These are phyloP conservation scores for Oncorhynchus keta DNA, from an alignment of 2,113 vertebrate species.

Conservation along the genomic window DNA sequence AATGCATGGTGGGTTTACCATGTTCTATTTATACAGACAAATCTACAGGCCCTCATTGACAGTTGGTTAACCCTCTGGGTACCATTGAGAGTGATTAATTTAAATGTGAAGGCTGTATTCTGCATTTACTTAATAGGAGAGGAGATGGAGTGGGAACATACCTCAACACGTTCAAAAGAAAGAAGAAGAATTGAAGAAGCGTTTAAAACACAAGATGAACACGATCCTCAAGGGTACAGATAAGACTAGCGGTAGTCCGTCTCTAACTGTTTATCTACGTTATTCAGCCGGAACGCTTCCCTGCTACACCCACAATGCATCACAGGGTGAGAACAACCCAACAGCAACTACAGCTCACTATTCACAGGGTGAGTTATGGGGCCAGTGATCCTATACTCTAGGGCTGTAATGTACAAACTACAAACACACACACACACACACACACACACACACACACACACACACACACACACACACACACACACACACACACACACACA, in stretches of 20 bases:
- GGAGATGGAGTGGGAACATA: neutral
- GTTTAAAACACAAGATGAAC: slow-evolving; percentile 31
- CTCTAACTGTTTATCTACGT: slow-evolving; percentile 28
- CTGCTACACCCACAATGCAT: slow-evolving; percentile 7
- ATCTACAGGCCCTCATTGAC: neutral
- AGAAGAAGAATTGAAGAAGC: neutral
- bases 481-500: no score
- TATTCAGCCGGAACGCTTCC: slow-evolving; percentile 22
- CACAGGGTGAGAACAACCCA: neutral
- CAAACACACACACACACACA: no score
- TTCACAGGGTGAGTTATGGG: neutral
- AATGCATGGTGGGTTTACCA: no score
- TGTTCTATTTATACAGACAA: neutral
- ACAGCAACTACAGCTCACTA: neutral
- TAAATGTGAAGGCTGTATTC: neutral
- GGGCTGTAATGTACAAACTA: no score
- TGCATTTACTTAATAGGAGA: neutral
- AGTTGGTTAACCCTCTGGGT: neutral
- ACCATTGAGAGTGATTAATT: neutral
- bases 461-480: no score
- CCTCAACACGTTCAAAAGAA: neutral
- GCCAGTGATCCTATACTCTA: neutral
- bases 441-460: no score
- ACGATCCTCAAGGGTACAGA: slow-evolving; percentile 19
- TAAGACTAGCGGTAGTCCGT: slow-evolving; percentile 23